A percentile compares a stretch with the other conserved stretches of the same genome.
Conservation (phyloP, 2,888 invertebrate species). For the Drosophila paramelanica region DNA sequence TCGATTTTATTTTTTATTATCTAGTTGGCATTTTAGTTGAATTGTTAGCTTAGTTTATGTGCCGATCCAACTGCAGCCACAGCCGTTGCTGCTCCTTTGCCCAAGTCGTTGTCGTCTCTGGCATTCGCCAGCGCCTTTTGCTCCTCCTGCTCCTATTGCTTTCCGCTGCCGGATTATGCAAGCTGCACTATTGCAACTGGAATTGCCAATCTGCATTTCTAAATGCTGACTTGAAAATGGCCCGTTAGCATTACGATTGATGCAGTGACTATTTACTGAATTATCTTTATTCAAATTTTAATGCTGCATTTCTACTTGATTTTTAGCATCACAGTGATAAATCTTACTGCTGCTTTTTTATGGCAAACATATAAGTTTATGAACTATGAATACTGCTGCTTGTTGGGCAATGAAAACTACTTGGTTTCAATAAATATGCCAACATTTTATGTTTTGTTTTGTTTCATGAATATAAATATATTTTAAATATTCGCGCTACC, state of each 20-base stretch:
- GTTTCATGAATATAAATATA: too few species aligned
- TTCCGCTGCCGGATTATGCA: conserved; percentile 37
- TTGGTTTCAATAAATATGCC: too few species aligned
- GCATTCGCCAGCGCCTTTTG: background rate
- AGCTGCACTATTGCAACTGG: conserved; percentile 39
- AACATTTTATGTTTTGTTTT: too few species aligned
- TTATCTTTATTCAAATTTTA: conserved; percentile 47
- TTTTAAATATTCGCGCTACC: too few species aligned
- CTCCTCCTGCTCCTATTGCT: background rate
- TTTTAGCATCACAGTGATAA: background rate
- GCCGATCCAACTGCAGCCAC: conserved; percentile 22
- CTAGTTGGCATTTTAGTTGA: conserved; percentile 80
- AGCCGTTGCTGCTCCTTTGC: conserved; percentile 28
- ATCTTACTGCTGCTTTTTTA: background rate
- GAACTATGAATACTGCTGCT: too few species aligned
- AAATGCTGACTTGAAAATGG: conserved; percentile 34
- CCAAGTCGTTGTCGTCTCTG: conserved; percentile 1
- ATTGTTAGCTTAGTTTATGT: conserved; percentile 70
- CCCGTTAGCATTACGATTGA: conserved; percentile 46
- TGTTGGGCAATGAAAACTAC: too few species aligned
- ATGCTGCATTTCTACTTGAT: conserved; percentile 8
- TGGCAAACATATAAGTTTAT: too few species aligned
- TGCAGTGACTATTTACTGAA: conserved; percentile 45
- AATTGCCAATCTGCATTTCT: conserved; percentile 60
- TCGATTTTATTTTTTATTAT: conserved; percentile 74